Conservation (phyloP, 2,888 invertebrate genomes). For the Labia minor region DNA sequence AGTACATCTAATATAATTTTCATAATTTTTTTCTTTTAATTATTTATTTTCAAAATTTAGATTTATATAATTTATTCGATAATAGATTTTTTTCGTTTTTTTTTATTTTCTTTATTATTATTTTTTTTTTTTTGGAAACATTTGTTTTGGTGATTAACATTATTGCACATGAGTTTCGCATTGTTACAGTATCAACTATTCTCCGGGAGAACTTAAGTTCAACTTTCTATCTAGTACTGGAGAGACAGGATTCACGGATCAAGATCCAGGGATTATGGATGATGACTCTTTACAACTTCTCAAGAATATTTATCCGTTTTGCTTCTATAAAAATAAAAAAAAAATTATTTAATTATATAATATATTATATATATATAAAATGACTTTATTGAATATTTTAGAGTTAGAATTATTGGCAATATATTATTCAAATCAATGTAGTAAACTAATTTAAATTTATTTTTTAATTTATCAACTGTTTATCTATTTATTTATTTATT, state of each 20-base stretch:
- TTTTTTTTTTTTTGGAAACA: slow-evolving; percentile 14
- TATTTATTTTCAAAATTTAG: too few relatives aligned
- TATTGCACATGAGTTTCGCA: not conserved
- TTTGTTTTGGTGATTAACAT: not conserved
- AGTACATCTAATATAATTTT: too few relatives aligned
- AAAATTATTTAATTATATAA: not conserved
- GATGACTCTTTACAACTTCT: not conserved
- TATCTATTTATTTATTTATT: not conserved
- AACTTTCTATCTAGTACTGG: slow-evolving; percentile 9
- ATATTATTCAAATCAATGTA: too few relatives aligned
- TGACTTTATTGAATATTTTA: too few relatives aligned
- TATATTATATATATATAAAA: not conserved
- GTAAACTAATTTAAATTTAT: not conserved
- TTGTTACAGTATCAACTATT: slow-evolving; percentile 40
- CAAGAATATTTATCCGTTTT: not conserved
- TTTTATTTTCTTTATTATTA: not conserved
- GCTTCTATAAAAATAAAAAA: not conserved
- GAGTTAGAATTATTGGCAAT: too few relatives aligned
- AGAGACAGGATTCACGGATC: not conserved
- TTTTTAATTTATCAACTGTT: not conserved
- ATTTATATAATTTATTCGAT: too few relatives aligned
- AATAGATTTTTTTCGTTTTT: slow-evolving; percentile 15
- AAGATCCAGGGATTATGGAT: not conserved
- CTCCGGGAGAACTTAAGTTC: slow-evolving; percentile 36
- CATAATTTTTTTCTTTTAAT: not conserved